phyloP scores from a whole-genome alignment of 2,888 invertebrate genomes.

The Tuberolachnus salignus region DNA sequence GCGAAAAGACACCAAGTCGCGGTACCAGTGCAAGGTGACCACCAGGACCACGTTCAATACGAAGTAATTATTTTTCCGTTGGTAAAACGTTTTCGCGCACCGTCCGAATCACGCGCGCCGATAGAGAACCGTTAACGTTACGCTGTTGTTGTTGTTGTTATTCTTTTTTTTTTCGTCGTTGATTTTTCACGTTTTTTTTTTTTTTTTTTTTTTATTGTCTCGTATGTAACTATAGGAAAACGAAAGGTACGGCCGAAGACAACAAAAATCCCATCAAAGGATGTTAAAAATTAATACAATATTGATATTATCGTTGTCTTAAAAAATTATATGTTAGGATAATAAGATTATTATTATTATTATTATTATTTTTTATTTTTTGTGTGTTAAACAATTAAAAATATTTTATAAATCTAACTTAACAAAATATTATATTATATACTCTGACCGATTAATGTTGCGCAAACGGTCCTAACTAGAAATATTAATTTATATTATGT shows the following conservation, averaged over 20 bases:
- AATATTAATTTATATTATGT: constrained; percentile 45
- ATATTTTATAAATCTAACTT: constrained; percentile 47
- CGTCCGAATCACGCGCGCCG: no score
- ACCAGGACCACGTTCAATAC: constrained; percentile 26
- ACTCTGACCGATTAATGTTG: constrained; percentile 28
- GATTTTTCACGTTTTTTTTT: no score
- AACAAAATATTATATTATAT: constrained; percentile 39
- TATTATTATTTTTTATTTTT: background rate
- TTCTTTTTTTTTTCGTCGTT: background rate
- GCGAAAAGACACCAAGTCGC: constrained; percentile 32
- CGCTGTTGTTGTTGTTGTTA: background rate
- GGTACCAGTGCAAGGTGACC: constrained; percentile 45
- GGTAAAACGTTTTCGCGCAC: background rate
- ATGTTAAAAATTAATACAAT: constrained; percentile 32
- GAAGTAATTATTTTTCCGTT: constrained; percentile 26
- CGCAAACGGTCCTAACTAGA: constrained; percentile 45
- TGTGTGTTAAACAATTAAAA: constrained; percentile 42
- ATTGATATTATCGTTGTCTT: constrained; percentile 14
- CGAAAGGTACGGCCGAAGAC: constrained; percentile 33
- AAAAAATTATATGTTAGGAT: background rate
- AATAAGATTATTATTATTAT: no score
- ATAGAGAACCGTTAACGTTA: background rate
- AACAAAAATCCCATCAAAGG: constrained; percentile 44
- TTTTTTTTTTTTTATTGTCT: no score
- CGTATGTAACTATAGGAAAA: constrained; percentile 27